A percentile compares a stretch with the other conserved stretches of the same genome.
phyloP scores from a whole-genome alignment of 2,113 vertebrate species.

The Sorex fumeus region DNA sequence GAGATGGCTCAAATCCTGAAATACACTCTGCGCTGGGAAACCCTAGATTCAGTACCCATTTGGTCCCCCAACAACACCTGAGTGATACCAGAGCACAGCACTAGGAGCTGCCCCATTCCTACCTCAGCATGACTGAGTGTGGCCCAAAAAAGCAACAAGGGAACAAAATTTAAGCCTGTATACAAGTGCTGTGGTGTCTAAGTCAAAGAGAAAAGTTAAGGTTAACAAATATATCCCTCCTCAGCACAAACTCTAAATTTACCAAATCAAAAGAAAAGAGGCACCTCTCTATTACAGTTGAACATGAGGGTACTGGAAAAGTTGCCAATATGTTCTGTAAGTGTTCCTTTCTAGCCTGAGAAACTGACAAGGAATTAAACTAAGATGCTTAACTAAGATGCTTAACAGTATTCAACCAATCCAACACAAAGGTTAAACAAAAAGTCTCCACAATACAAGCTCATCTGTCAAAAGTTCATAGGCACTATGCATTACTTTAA shows the following conservation, averaged over 20 bases:
- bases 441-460: neutral
- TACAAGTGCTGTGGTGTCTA: neutral
- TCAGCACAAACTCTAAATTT: neutral
- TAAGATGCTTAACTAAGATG: neutral
- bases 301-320: slow-evolving; percentile 1
- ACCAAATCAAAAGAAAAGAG: slow-evolving; percentile 1
- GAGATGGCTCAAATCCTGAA: too few species aligned
- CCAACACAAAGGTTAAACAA: slow-evolving; percentile 33
- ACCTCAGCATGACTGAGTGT: too few species aligned
- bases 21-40: too few species aligned
- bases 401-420: neutral
- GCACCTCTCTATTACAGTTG: neutral
- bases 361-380: slow-evolving; percentile 3
- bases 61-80: too few species aligned
- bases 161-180: slow-evolving; percentile 44
- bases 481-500: neutral
- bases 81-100: too few species aligned
- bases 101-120: too few species aligned
- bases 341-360: neutral
- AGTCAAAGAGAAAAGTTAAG: slow-evolving; percentile 36
- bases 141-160: too few species aligned
- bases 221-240: too few species aligned
- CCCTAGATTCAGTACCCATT: too few species aligned
- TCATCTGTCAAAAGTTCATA: neutral
- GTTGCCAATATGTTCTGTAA: slow-evolving; percentile 3